Percentiles rank a stretch among this genome's conserved stretches.
Conservation (phyloP, 2,888 invertebrate genomes). For the Lottia scabra region DNA sequence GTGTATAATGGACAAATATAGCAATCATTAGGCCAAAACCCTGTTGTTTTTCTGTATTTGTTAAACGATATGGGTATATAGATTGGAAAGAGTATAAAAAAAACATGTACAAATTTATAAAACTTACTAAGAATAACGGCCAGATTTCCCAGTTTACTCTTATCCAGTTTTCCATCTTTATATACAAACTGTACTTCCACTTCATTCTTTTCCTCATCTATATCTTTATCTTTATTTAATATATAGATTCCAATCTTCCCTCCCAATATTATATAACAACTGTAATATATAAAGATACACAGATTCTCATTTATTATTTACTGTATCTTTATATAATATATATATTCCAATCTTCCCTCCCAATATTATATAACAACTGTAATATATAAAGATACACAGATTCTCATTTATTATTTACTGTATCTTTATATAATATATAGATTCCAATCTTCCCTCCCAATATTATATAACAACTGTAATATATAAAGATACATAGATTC, state of each 20-base stretch:
- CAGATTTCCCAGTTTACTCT: slow-evolving; percentile 60
- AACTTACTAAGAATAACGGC: slow-evolving; percentile 59
- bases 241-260: slow-evolving; percentile 67
- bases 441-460: too few relatives aligned
- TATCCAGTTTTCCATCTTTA: slow-evolving; percentile 46
- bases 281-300: slow-evolving; percentile 32
- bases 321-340: too few relatives aligned
- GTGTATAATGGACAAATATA: too few relatives aligned
- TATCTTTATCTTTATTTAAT: slow-evolving; percentile 61
- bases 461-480: too few relatives aligned
- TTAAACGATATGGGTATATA: too few relatives aligned
- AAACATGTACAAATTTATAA: background rate
- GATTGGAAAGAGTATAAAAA: background rate
- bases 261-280: slow-evolving; percentile 65
- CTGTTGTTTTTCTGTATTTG: too few relatives aligned
- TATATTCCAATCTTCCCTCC: too few relatives aligned
- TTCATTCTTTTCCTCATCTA: slow-evolving; percentile 41
- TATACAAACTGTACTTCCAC: slow-evolving; percentile 42
- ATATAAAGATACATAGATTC: too few relatives aligned
- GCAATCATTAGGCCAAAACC: too few relatives aligned
- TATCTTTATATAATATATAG: too few relatives aligned
- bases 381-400: background rate
- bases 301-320: background rate
- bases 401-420: too few relatives aligned
- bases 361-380: background rate